Percentiles rank a stretch among this genome's conserved stretches.
phyloP scores from a whole-genome alignment of 2,797 vertebrate genomes.

The Ispidina lecontei region DNA sequence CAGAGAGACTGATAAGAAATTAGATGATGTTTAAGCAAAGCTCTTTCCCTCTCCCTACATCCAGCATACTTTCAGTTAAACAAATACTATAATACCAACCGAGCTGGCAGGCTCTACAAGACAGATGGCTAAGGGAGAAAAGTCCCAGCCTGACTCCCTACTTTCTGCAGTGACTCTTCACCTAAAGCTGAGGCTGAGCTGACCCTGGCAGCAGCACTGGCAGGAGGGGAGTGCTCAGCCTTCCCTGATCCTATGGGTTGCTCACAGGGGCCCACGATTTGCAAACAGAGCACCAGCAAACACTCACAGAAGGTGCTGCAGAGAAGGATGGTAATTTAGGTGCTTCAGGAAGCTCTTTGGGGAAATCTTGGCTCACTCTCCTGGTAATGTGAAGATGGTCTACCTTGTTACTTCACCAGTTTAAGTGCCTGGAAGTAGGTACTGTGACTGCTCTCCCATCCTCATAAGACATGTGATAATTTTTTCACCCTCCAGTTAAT shows the following conservation, averaged over 20 bases:
- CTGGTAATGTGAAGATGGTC: background rate
- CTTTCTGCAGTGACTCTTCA: background rate
- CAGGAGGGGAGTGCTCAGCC: background rate
- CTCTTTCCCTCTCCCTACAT: background rate
- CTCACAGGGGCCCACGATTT: accelerated
- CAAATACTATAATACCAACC: background rate
- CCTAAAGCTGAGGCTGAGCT: background rate
- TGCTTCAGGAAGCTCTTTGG: background rate
- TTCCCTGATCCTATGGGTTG: accelerated
- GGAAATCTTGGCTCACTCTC: background rate
- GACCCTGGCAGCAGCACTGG: background rate
- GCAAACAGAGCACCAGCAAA: background rate
- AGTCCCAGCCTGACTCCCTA: background rate
- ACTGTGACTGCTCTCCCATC: background rate
- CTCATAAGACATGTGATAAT: background rate
- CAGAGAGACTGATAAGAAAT: background rate
- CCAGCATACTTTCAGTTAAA: background rate
- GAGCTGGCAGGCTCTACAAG: background rate
- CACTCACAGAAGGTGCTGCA: background rate
- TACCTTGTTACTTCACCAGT: background rate
- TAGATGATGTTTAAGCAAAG: background rate
- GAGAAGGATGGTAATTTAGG: background rate
- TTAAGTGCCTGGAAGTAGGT: background rate
- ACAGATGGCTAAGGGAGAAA: slow-evolving; percentile 7
- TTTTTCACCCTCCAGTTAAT: background rate